These are phyloP conservation scores for Tympanoctomys barrerae DNA, from an alignment of 2,797 vertebrate species.

Conservation along the genomic window DNA sequence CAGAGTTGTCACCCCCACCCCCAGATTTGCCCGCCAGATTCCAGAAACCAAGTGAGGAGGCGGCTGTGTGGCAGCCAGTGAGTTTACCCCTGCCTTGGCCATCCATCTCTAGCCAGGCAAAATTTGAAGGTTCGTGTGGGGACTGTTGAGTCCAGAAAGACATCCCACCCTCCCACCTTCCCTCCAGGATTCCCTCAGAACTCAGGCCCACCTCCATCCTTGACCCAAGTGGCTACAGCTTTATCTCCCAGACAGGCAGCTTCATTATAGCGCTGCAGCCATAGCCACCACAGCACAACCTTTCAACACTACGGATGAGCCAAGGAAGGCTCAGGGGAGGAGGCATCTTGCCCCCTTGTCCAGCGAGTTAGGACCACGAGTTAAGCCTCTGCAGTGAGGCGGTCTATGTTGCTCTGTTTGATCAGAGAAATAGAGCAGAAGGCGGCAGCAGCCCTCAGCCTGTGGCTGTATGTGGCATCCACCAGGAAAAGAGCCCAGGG, in stretches of 20 bases:
- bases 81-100: neutral
- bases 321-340: neutral
- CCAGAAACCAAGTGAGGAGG: neutral
- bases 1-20: neutral
- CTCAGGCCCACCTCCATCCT: neutral
- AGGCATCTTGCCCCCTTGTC: neutral
- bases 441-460: neutral
- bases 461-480: neutral
- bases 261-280: neutral
- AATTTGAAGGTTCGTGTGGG: neutral
- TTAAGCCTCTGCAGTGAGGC: neutral
- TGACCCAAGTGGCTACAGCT: neutral
- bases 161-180: neutral
- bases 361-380: neutral
- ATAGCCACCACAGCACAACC: accelerated
- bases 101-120: neutral
- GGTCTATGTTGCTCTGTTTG: too few species aligned
- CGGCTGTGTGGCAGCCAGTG: accelerated
- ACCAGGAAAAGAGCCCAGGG: neutral
- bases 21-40: neutral
- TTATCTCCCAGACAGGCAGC: accelerated
- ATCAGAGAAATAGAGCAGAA: neutral
- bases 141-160: too few species aligned
- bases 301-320: neutral
- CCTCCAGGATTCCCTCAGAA: neutral